phyloP scores from a whole-genome alignment of 2,113 vertebrate genomes.

The Cyprinodon variegatus region DNA sequence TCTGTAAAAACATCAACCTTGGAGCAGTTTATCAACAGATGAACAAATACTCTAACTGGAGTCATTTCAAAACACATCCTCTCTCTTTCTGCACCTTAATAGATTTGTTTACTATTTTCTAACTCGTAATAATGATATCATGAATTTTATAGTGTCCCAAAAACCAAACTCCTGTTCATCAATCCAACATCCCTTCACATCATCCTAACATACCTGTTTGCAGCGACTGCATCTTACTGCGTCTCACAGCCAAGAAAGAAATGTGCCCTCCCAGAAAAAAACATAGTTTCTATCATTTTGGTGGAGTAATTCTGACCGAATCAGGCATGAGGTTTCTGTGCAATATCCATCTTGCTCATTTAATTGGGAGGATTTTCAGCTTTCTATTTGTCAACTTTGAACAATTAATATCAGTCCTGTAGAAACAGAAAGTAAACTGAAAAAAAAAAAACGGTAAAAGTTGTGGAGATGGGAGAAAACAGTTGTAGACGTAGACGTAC shows the following conservation, averaged over 20 bases:
- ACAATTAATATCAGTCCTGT: neutral
- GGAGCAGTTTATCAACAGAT: neutral
- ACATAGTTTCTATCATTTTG: neutral
- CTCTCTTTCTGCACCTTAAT: neutral
- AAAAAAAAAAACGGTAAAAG: no score
- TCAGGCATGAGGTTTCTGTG: neutral
- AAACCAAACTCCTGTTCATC: neutral
- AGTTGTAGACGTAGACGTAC: no score
- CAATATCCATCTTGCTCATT: neutral
- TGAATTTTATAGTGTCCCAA: neutral
- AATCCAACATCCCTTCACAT: no score
- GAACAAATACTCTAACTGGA: neutral
- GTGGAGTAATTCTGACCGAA: neutral
- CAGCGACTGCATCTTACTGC: neutral
- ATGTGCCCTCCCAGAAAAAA: neutral
- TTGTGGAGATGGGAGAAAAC: no score
- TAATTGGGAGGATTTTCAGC: neutral
- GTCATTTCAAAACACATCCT: neutral
- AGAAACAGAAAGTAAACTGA: neutral
- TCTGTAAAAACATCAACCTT: neutral
- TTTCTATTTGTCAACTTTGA: neutral
- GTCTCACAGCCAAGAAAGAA: neutral
- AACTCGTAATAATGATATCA: neutral
- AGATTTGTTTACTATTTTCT: neutral
- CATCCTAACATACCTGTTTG: neutral